Percentiles rank a stretch among this genome's conserved stretches.
Conservation (phyloP, 2,113 vertebrate species). For the Macaca nemestrina region DNA sequence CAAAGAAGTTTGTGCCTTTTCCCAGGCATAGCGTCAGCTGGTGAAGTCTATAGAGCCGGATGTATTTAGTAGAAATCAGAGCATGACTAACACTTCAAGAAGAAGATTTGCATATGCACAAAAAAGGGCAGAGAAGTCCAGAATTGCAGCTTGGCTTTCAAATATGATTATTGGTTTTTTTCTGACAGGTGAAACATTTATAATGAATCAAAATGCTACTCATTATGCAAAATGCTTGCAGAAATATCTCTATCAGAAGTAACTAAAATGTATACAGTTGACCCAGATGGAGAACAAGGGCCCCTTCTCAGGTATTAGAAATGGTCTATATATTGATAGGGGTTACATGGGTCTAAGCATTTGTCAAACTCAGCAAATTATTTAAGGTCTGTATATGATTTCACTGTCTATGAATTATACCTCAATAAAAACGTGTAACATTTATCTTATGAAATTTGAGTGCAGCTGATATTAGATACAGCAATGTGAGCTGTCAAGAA, state of each 20-base stretch:
- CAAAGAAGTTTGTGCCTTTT: background rate
- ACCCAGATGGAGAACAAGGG: background rate
- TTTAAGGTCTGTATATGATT: background rate
- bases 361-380: background rate
- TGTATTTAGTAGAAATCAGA: conserved; percentile 50
- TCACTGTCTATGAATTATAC: background rate
- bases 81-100: conserved; percentile 15
- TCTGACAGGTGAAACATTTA: conserved; percentile 28
- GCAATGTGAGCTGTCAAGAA: background rate
- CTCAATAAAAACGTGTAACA: background rate
- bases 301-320: background rate
- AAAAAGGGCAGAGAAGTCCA: background rate
- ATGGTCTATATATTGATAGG: background rate
- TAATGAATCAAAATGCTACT: conserved; percentile 12
- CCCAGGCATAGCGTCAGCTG: background rate
- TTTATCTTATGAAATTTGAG: background rate
- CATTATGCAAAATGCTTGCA: background rate
- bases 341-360: background rate
- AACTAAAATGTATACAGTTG: background rate
- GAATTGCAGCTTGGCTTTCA: conserved; percentile 24
- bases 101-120: conserved; percentile 25
- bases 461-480: background rate
- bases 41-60: background rate
- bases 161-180: conserved; percentile 29
- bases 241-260: background rate